Conservation (phyloP, 23 tunicate species). For the Trididemnum miniatum region DNA sequence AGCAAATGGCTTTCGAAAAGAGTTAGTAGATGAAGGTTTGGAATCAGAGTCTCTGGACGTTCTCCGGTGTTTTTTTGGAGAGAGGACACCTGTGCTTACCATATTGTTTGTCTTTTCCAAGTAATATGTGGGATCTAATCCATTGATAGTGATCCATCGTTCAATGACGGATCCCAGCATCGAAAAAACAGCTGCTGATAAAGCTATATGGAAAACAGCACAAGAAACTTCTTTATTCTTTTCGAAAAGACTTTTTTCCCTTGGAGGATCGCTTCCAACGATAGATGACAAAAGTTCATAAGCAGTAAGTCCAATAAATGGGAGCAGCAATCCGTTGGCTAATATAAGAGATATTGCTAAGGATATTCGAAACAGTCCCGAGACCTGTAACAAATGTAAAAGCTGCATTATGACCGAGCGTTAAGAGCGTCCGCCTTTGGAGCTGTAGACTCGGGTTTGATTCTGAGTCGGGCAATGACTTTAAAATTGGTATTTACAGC, state of each 20-base stretch:
- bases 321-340: constrained; percentile 39
- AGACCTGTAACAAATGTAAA: constrained; percentile 37
- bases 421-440: too few relatives aligned
- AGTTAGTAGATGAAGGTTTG: background rate
- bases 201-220: constrained; percentile 30
- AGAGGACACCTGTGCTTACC: background rate
- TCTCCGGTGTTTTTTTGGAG: background rate
- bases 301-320: constrained; percentile 13
- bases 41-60: background rate
- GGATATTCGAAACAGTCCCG: constrained; percentile 32
- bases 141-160: constrained; percentile 28
- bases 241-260: background rate
- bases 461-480: too few relatives aligned
- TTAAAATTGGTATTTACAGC: too few relatives aligned
- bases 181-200: constrained; percentile 31
- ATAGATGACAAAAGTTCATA: constrained; percentile 31
- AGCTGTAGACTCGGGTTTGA: too few relatives aligned
- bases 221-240: constrained; percentile 10
- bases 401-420: too few relatives aligned
- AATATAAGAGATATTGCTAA: constrained; percentile 24
- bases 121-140: constrained; percentile 30
- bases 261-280: background rate
- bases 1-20: background rate
- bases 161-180: constrained; percentile 51
- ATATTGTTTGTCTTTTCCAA: background rate